These are phyloP conservation scores for Hypsopygia costalis DNA, from an alignment of 2,888 invertebrate genomes.

Conservation along the genomic window DNA sequence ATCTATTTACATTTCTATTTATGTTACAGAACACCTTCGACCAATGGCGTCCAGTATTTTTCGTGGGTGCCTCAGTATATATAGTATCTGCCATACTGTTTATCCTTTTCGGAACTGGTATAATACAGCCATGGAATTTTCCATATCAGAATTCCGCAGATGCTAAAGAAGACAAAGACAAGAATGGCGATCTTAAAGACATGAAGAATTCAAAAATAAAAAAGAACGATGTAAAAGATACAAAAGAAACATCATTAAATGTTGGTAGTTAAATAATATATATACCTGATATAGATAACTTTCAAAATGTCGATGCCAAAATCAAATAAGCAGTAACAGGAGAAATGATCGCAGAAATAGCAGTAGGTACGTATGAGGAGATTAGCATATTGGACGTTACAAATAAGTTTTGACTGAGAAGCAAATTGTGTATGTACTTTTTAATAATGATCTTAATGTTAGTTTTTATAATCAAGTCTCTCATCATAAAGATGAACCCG, in stretches of 20 bases:
- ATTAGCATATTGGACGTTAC: too few species aligned
- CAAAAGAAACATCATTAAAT: slow-evolving; percentile 57
- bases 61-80: slow-evolving; percentile 86
- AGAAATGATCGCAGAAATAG: too few species aligned
- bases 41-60: slow-evolving; percentile 87
- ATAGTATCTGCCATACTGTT: slow-evolving; percentile 85
- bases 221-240: slow-evolving; percentile 42
- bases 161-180: slow-evolving; percentile 31
- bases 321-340: background rate
- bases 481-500: too few species aligned
- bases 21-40: slow-evolving; percentile 83
- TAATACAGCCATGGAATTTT: slow-evolving; percentile 86
- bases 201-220: slow-evolving; percentile 34
- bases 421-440: too few species aligned
- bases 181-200: slow-evolving; percentile 42
- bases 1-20: too few species aligned
- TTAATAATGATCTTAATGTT: too few species aligned
- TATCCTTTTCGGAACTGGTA: slow-evolving; percentile 85
- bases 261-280: slow-evolving; percentile 33
- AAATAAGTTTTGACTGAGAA: too few species aligned
- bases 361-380: background rate
- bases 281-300: background rate
- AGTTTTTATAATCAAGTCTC: too few species aligned
- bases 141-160: slow-evolving; percentile 31
- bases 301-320: background rate